phyloP scores from a whole-genome alignment of 1,140 invertebrate species.

The Temnothorax nylanderi region DNA sequence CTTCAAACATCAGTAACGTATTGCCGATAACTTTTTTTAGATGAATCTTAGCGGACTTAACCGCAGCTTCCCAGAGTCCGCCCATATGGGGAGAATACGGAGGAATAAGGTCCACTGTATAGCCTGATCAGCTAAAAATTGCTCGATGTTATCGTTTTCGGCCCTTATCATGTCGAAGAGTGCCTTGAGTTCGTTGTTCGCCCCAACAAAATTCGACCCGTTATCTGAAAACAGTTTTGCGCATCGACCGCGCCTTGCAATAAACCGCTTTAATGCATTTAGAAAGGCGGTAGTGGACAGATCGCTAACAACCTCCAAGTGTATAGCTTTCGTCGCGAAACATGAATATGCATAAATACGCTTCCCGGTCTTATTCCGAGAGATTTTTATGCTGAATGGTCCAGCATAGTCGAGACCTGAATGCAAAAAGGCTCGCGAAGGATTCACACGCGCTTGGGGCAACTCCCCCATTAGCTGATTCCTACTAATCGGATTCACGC shows the following conservation, averaged over 20 bases:
- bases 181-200: neutral
- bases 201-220: neutral
- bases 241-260: neutral
- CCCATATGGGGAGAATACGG: neutral
- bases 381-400: neutral
- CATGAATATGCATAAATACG: constrained; percentile 5
- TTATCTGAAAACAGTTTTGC: neutral
- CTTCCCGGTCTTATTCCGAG: neutral
- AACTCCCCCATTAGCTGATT: neutral
- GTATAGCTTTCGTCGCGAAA: neutral
- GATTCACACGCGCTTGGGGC: neutral
- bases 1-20: neutral
- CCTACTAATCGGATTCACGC: neutral
- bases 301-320: neutral
- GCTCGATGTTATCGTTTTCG: neutral
- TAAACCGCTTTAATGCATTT: neutral
- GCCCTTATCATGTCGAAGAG: neutral
- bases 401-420: neutral
- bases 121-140: neutral
- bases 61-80: neutral
- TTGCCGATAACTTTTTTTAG: neutral
- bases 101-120: constrained; percentile 12
- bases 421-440: neutral
- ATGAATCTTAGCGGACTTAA: neutral
- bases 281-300: neutral